Conservation (phyloP, 2,888 invertebrate genomes). For the Holacanthella duospinosa region DNA sequence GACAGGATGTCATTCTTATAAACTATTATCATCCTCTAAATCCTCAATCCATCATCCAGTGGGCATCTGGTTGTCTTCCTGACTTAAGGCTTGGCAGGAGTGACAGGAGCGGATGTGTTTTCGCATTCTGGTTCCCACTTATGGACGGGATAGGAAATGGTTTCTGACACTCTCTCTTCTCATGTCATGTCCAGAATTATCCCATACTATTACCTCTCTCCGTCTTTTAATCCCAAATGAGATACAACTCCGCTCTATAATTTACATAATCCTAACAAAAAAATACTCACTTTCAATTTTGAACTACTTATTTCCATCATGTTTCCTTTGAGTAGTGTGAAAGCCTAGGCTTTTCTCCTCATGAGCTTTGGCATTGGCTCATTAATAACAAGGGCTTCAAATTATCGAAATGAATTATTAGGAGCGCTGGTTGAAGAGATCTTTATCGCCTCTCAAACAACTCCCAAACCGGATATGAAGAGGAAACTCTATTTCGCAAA, state of each 20-base stretch:
- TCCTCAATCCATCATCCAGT: background rate
- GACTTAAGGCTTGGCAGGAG: too few relatives aligned
- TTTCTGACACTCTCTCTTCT: background rate
- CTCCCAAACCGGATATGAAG: background rate
- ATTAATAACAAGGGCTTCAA: background rate
- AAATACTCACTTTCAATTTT: too few relatives aligned
- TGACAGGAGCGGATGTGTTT: background rate
- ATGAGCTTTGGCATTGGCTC: background rate
- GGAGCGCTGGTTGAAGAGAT: background rate
- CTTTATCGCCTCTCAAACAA: background rate
- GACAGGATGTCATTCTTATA: background rate
- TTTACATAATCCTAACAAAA: too few relatives aligned
- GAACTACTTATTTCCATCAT: background rate
- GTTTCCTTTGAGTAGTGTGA: background rate
- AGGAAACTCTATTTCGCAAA: background rate
- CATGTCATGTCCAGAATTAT: background rate
- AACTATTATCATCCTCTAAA: background rate
- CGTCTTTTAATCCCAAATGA: background rate
- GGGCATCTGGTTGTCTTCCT: background rate
- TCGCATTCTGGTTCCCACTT: background rate
- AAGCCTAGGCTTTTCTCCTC: background rate
- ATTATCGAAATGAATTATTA: background rate
- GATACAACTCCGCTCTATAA: background rate
- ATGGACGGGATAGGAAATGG: background rate
- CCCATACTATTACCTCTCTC: background rate